Percentiles rank a stretch among this genome's conserved stretches.
These are phyloP conservation scores for Ctenomys sociabilis DNA, from an alignment of 2,113 vertebrate species.

Conservation along the genomic window DNA sequence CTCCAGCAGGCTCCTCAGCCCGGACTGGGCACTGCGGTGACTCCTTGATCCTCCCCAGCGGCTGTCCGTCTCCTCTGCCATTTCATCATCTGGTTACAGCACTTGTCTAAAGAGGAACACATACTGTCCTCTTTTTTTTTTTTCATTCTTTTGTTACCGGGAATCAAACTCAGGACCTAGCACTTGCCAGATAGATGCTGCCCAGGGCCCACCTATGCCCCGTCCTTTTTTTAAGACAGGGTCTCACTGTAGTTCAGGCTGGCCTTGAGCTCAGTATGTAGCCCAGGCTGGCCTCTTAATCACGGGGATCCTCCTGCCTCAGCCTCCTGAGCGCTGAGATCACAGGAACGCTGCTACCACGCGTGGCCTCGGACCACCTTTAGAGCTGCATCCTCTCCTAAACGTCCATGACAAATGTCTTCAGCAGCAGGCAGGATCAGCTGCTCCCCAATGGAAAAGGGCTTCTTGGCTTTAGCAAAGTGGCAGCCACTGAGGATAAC, in stretches of 20 bases:
- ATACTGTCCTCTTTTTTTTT: background rate
- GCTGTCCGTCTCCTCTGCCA: background rate
- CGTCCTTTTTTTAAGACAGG: no score
- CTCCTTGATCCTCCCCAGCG: background rate
- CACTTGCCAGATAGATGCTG: no score
- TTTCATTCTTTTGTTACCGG: background rate
- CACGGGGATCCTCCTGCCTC: background rate
- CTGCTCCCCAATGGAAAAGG: background rate
- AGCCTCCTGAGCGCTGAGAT: background rate
- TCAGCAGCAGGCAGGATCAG: background rate
- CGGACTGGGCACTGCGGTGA: background rate
- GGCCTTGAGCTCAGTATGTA: background rate
- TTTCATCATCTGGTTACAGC: background rate
- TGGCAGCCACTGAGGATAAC: background rate
- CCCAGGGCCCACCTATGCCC: no score
- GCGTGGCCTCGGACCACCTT: background rate
- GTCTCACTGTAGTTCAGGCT: background rate
- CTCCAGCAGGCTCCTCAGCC: background rate
- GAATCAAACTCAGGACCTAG: no score
- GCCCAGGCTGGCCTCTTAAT: background rate
- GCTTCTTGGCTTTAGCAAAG: background rate
- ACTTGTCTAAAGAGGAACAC: background rate
- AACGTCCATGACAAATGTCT: background rate
- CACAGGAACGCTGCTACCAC: background rate
- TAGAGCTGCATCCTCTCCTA: background rate